Conservation (phyloP, 2,113 vertebrate genomes). For the Aptenodytes forsteri region DNA sequence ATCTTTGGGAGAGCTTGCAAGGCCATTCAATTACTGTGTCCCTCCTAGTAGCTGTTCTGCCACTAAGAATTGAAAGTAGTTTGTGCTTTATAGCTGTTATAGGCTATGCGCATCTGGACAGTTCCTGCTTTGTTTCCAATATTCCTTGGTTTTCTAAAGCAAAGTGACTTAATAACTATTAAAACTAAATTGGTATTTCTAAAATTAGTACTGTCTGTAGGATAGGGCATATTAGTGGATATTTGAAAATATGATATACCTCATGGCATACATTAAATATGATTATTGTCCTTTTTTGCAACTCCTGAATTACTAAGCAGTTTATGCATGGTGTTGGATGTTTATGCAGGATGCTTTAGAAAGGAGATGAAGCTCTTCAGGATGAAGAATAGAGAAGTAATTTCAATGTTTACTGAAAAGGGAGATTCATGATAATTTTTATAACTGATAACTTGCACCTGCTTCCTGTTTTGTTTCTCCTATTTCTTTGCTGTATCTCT, state of each 20-base stretch:
- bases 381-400: background rate
- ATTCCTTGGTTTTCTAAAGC: background rate
- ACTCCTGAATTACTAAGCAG: background rate
- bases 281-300: background rate
- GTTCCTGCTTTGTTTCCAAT: background rate
- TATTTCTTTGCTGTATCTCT: background rate
- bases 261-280: background rate
- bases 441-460: background rate
- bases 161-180: background rate
- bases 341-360: background rate
- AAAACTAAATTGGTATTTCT: background rate
- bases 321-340: background rate
- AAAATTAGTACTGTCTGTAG: background rate
- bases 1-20: background rate
- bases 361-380: background rate
- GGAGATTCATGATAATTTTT: background rate
- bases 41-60: background rate
- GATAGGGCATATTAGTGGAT: background rate
- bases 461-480: background rate
- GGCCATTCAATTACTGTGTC: background rate
- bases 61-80: background rate
- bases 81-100: background rate
- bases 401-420: background rate
- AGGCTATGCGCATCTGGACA: background rate
- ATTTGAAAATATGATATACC: background rate